Percentiles rank a stretch among this genome's conserved stretches.
These are phyloP conservation scores for Eurytoma adleriae DNA, from an alignment of 2,888 invertebrate species.

Conservation along the genomic window DNA sequence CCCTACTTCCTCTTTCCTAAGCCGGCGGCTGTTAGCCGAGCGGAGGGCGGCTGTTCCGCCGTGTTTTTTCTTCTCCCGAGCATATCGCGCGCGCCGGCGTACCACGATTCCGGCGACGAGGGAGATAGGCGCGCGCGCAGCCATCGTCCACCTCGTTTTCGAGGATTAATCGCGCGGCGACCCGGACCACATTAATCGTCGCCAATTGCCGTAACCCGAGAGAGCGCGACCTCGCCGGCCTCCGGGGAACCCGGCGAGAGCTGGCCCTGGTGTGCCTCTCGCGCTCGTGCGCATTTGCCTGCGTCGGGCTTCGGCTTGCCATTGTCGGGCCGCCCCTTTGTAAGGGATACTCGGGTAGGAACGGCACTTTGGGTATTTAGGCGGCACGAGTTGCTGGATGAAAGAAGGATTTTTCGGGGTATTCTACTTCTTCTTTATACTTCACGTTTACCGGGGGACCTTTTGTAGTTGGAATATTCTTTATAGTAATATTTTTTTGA, in stretches of 20 bases:
- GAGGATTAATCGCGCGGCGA: conserved; percentile 9
- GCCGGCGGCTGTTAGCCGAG: not conserved
- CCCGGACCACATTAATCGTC: conserved; percentile 18
- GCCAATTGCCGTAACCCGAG: conserved; percentile 11
- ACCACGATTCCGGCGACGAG: not conserved
- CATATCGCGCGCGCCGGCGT: not conserved
- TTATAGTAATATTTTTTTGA: too few relatives aligned
- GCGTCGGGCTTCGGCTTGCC: not conserved
- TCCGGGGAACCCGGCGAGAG: conserved; percentile 4
- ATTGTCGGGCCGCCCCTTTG: too few relatives aligned
- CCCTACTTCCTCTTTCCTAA: not conserved
- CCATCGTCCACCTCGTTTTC: not conserved
- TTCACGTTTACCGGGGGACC: too few relatives aligned
- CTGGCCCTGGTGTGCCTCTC: not conserved
- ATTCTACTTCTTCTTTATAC: too few relatives aligned
- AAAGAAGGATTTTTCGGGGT: too few relatives aligned
- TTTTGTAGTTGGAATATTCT: too few relatives aligned
- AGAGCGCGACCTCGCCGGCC: not conserved
- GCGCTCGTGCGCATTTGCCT: not conserved
- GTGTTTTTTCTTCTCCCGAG: too few relatives aligned
- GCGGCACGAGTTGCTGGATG: too few relatives aligned
- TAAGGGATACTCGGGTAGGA: not conserved
- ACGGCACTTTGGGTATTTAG: not conserved
- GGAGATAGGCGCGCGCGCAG: not conserved
- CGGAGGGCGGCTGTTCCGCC: too few relatives aligned